Evolutionary conservation across 2,888 invertebrate species (phyloP).

Genomic region (Troides helena): DNA sequence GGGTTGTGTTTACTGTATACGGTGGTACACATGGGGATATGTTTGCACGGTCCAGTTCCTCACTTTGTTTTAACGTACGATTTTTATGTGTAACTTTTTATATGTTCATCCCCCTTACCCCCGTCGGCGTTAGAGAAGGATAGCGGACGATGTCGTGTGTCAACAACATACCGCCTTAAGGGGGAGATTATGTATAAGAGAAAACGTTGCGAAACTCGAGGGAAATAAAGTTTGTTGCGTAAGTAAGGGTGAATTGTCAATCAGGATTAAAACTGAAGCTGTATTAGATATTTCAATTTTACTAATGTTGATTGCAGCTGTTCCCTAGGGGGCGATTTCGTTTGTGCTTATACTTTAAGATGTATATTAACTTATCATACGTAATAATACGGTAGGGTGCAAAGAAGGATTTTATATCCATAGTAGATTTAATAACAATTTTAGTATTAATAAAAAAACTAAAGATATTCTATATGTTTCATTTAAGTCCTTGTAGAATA

Average conservation of each 20-base stretch:
- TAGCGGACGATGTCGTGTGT: constrained; percentile 49
- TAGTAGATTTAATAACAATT: too few relatives aligned
- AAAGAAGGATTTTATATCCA: too few relatives aligned
- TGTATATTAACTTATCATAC: not conserved
- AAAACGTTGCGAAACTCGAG: constrained; percentile 58
- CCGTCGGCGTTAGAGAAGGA: constrained; percentile 40
- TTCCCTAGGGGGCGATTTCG: constrained; percentile 24
- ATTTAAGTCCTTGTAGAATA: too few relatives aligned
- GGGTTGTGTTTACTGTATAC: constrained; percentile 65
- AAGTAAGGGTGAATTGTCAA: constrained; percentile 65
- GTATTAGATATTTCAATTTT: constrained; percentile 61
- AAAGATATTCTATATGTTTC: too few relatives aligned
- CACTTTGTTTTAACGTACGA: constrained; percentile 37
- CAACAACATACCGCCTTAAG: constrained; percentile 48
- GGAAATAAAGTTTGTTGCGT: constrained; percentile 67
- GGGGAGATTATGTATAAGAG: constrained; percentile 47
- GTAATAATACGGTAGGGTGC: not conserved
- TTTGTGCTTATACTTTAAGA: constrained; percentile 19
- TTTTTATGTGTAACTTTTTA: constrained; percentile 42
- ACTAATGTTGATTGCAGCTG: constrained; percentile 45
- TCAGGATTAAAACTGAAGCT: constrained; percentile 64
- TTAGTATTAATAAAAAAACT: too few relatives aligned
- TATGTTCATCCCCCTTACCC: constrained; percentile 42
- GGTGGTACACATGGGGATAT: constrained; percentile 66
- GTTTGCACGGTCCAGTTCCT: constrained; percentile 59